These are phyloP conservation scores for Rhinolophus ferrumequinum DNA, from an alignment of 2,113 vertebrate species.

Conservation along the genomic window DNA sequence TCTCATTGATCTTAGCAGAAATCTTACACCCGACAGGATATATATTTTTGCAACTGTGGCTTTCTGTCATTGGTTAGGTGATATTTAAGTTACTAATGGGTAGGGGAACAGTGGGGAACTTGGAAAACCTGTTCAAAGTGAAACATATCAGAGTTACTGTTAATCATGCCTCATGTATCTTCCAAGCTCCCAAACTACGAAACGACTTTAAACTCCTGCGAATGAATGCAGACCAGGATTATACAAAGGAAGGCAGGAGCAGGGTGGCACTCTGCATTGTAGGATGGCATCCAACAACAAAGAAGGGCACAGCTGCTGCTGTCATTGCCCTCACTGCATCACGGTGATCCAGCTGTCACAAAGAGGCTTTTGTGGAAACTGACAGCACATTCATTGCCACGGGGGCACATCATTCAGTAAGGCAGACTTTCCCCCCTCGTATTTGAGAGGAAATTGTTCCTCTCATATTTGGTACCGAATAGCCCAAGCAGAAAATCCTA, in stretches of 20 bases:
- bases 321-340: not conserved
- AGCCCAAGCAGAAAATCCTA: not conserved
- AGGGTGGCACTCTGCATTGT: rapidly evolving
- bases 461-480: not conserved
- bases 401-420: rapidly evolving
- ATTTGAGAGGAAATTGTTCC: not conserved
- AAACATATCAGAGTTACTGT: not conserved
- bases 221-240: rapidly evolving
- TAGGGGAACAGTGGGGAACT: not conserved
- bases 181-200: rapidly evolving
- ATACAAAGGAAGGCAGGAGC: not conserved
- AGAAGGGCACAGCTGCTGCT: not conserved
- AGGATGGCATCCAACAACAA: not conserved
- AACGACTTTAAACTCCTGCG: rapidly evolving
- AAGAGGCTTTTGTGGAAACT: not conserved
- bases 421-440: not conserved
- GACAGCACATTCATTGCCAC: not conserved
- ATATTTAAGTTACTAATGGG: not conserved
- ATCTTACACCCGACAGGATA: not conserved
- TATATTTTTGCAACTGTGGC: not conserved
- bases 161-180: rapidly evolving
- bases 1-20: not conserved
- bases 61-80: not conserved
- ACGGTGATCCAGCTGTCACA: not conserved
- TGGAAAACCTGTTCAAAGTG: not conserved